Conservation (phyloP, 2,888 invertebrate species). For the Polyploca ridens region DNA sequence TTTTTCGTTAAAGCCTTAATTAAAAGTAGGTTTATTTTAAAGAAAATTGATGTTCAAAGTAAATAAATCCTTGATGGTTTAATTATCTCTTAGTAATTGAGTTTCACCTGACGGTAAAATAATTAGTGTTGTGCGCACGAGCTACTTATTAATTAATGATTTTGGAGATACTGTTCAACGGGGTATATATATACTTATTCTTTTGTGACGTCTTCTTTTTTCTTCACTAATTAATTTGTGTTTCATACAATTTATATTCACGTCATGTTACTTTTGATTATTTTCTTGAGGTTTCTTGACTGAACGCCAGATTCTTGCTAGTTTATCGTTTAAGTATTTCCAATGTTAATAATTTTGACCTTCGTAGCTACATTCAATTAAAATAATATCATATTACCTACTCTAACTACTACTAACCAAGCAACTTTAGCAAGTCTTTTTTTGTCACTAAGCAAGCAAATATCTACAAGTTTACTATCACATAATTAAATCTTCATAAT, state of each 20-base stretch:
- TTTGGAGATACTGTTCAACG: constrained; percentile 40
- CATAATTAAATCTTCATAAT: background rate
- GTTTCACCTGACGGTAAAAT: constrained; percentile 77
- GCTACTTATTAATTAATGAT: constrained; percentile 55
- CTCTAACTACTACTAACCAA: background rate
- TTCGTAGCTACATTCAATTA: background rate
- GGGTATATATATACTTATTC: background rate
- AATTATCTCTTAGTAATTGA: constrained; percentile 82
- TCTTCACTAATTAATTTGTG: constrained; percentile 21
- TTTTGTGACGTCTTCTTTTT: constrained; percentile 34
- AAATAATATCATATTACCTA: background rate
- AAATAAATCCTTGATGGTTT: constrained; percentile 82
- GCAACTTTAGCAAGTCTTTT: background rate
- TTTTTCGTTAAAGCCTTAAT: constrained; percentile 82
- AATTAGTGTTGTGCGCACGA: constrained; percentile 60
- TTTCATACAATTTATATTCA: background rate
- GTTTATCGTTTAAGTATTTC: background rate
- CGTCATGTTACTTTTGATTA: background rate
- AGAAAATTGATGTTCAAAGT: constrained; percentile 82
- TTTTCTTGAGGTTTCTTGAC: background rate
- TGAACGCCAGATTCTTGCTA: background rate
- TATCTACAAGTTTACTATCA: background rate
- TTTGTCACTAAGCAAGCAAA: constrained; percentile 4
- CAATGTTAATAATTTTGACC: background rate
- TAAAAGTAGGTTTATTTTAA: constrained; percentile 82